These are phyloP conservation scores for Stenchaetothrips biformis DNA, from an alignment of 2,888 invertebrate species.

Conservation along the genomic window DNA sequence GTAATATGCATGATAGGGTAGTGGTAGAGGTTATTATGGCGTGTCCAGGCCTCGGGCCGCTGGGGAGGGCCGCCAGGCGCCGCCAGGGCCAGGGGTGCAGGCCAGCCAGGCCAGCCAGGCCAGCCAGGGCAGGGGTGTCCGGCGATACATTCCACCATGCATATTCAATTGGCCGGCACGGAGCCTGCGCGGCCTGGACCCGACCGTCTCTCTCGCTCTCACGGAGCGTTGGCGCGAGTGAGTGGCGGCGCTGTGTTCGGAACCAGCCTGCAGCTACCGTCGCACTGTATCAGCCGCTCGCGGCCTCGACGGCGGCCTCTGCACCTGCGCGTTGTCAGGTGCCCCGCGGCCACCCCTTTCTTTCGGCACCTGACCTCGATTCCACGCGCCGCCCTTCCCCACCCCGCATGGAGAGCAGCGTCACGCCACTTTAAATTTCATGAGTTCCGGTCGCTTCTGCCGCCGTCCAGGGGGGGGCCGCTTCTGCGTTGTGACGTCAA, in stretches of 20 bases:
- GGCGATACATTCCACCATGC: constrained; percentile 19
- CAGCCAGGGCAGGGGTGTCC: background rate
- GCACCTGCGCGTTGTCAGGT: too few relatives aligned
- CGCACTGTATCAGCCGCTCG: background rate
- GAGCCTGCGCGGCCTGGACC: background rate
- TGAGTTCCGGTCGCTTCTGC: background rate
- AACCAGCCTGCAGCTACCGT: constrained; percentile 6
- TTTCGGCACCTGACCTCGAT: background rate
- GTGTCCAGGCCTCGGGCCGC: background rate
- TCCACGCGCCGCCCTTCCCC: background rate
- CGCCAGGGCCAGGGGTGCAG: background rate
- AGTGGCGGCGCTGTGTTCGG: background rate
- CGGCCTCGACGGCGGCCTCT: background rate
- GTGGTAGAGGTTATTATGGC: constrained; percentile 11
- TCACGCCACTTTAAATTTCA: background rate
- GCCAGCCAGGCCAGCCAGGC: background rate
- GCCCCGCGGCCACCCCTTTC: background rate
- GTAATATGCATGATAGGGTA: constrained; percentile 25
- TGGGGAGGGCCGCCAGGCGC: too few relatives aligned
- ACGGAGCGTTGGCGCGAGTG: background rate
- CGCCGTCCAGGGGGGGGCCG: background rate
- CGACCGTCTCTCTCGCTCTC: background rate
- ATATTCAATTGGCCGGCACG: background rate
- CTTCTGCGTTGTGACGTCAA: too few relatives aligned
- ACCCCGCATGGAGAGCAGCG: background rate